phyloP scores from a whole-genome alignment of 2,797 vertebrate species.

The Peromyscus melanophrys region DNA sequence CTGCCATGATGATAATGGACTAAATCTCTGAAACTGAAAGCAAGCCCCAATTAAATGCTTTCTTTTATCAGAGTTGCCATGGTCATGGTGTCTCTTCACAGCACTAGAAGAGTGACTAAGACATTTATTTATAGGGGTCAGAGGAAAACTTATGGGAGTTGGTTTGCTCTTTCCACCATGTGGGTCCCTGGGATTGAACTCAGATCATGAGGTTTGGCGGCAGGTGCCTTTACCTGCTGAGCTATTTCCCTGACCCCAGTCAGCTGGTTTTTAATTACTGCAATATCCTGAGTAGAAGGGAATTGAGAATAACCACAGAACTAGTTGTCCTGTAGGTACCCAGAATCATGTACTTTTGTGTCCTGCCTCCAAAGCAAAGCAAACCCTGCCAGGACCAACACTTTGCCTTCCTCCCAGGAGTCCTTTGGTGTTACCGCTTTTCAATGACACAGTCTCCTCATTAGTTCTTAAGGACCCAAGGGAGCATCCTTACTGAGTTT shows the following conservation, averaged over 20 bases:
- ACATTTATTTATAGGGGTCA: background rate
- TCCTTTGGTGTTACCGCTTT: background rate
- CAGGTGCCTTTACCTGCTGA: background rate
- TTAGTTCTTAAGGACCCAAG: constrained; percentile 5
- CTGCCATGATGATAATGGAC: background rate
- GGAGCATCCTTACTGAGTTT: constrained; percentile 2
- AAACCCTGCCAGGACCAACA: too few relatives aligned
- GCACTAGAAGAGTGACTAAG: background rate
- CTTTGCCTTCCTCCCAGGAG: background rate
- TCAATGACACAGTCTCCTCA: background rate
- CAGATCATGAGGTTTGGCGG: background rate
- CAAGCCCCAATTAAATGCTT: background rate
- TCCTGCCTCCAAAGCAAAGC: background rate
- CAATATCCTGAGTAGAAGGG: background rate
- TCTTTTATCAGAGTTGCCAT: background rate
- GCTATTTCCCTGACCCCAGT: too few relatives aligned
- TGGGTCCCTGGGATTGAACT: background rate
- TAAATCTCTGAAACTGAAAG: background rate
- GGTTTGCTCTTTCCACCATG: background rate
- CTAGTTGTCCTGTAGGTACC: background rate
- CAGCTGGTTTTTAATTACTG: background rate
- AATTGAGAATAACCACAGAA: background rate
- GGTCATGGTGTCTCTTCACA: background rate
- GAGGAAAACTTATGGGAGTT: background rate
- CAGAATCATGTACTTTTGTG: background rate